Evolutionary conservation across 2,113 vertebrate species (phyloP), one percentile per base, ranked within the genome.

Genomic region (Neolamprologus sp.): DNA sequence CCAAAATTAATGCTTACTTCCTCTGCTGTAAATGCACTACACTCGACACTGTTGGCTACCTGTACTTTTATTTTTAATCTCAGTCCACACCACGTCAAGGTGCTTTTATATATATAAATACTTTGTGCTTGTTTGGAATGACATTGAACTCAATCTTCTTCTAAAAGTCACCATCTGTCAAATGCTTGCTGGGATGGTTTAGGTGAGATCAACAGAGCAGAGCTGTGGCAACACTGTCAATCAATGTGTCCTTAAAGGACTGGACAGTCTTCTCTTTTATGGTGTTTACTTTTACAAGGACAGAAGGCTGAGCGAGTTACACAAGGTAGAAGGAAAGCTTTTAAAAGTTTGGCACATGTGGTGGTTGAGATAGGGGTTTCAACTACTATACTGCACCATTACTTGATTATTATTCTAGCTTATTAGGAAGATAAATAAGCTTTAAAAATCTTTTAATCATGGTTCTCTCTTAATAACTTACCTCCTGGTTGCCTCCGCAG

Each of bases 401-500:
- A 60, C 57, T 57, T 55, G 30, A 28, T 71, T 85, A 35, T 73
- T 78, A 71, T 79, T 87, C 87, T 17, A 82, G 75, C 84, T 88
- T 83, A 91, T 88, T 92, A 91, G 79, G 35, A 83, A 88, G 88
- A 92, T 86, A 92, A 90, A 89, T 83, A 88, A 51, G 80, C 83
- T 23, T 73, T 37, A 91, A 87, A 45, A 47, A 78, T 81, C 33
- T 87, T 91, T 91, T 84, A 91, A 92, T 91, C 82, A 82, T 4
- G 35, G 54, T 73, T 68, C 45, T 55, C 60, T 57, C 65, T 71
- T 85, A 88, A 85, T 88, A 90, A 75, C 28, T 95, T 91, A 97
- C 97, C 97, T 95, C 97, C 97, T 6, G 97, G 96, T 73, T 33
- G 33, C 49, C 94, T 92, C 82, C 97, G 93, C 81, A 97, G 88